Conservation (phyloP, 1,140 invertebrate species). For the Cepaea nemoralis region DNA sequence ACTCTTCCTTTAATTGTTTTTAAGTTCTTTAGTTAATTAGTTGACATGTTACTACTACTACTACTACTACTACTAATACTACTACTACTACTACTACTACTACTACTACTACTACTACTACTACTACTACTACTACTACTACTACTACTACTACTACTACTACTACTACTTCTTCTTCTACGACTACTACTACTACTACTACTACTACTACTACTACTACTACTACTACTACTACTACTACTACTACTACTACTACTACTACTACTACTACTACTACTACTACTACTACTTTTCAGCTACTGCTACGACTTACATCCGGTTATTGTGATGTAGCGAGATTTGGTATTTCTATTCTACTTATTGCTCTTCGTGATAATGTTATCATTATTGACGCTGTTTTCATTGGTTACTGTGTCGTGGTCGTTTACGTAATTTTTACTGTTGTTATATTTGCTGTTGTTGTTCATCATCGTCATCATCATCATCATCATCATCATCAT, state of each 20-base stretch:
- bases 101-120: slow-evolving; percentile 4
- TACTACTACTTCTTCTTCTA: not conserved
- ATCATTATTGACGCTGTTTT: too few relatives aligned
- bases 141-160: not conserved
- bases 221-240: slow-evolving; percentile 10
- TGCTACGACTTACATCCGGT: not conserved
- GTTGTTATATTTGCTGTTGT: too few relatives aligned
- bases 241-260: slow-evolving; percentile 2
- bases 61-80: slow-evolving; percentile 5
- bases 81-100: slow-evolving; percentile 2
- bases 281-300: not conserved
- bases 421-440: too few relatives aligned
- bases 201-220: slow-evolving; percentile 7
- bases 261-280: not conserved
- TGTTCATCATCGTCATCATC: too few relatives aligned
- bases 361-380: too few relatives aligned
- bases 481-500: too few relatives aligned
- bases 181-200: slow-evolving; percentile 2
- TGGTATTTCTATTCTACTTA: too few relatives aligned
- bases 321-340: too few relatives aligned
- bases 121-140: slow-evolving; percentile 1
- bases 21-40: too few relatives aligned
- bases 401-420: too few relatives aligned
- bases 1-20: too few relatives aligned
- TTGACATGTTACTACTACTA: too few relatives aligned